Evolutionary conservation across 2,113 vertebrate genomes (phyloP).

Genomic region (Tympanuchus pallidicinctus): DNA sequence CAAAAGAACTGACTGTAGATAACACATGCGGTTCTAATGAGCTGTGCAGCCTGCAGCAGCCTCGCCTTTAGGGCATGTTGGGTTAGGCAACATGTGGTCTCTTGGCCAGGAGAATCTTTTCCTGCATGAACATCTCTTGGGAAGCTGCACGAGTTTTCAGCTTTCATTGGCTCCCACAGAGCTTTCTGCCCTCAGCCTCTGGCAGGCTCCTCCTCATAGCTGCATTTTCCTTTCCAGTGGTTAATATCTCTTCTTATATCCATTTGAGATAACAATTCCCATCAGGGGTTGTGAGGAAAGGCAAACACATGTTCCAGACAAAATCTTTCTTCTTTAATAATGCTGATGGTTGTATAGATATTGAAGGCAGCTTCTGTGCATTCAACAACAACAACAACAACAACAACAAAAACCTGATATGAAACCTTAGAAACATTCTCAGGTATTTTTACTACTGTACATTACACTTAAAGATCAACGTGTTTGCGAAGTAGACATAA

Average conservation of each 20-base stretch:
- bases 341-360: not conserved
- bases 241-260: not conserved
- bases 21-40: not conserved
- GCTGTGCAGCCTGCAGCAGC: not conserved
- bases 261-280: not conserved
- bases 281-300: not conserved
- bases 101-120: not conserved
- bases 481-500: slow-evolving; percentile 32
- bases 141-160: not conserved
- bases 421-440: not conserved
- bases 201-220: not conserved
- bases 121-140: not conserved
- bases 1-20: not conserved
- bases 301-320: not conserved
- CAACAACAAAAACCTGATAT: not conserved
- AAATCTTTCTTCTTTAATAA: not conserved
- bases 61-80: not conserved
- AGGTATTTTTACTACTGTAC: not conserved
- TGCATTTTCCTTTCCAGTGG: not conserved
- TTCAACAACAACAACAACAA: not conserved
- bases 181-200: not conserved
- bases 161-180: not conserved
- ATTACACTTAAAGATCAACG: not conserved
- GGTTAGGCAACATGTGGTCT: not conserved
- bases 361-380: not conserved